Conservation (phyloP, 2,113 vertebrate species). For the Paedocypris sp. region DNA sequence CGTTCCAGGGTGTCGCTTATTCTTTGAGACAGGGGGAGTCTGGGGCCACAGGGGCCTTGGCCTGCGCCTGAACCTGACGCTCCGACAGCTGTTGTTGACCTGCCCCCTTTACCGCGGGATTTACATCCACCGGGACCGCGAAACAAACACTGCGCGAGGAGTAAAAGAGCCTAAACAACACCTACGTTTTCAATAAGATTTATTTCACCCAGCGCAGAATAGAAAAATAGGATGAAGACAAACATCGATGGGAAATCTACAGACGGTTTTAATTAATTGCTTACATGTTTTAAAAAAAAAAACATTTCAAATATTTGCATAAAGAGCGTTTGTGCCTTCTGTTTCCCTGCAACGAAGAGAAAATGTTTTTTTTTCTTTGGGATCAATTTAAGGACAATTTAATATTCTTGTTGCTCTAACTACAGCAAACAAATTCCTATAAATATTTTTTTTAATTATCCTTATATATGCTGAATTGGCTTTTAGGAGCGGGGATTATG, state of each 20-base stretch:
- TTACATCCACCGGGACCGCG: conserved; percentile 26
- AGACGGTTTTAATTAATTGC: conserved; percentile 63
- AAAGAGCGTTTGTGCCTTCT: conserved; percentile 69
- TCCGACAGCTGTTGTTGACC: conserved; percentile 60
- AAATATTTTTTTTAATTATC: conserved; percentile 74
- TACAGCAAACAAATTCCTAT: conserved; percentile 65
- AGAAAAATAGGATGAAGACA: conserved; percentile 71
- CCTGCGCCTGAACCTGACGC: conserved; percentile 58
- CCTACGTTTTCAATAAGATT: conserved; percentile 54
- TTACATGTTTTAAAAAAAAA: conserved; percentile 50
- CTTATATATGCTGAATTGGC: conserved; percentile 78
- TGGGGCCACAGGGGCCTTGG: conserved; percentile 47
- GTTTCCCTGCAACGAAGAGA: conserved; percentile 67
- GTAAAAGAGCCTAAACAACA: conserved; percentile 15
- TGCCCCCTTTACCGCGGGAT: conserved; percentile 32
- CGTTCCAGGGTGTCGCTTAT: conserved; percentile 25
- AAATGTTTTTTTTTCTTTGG: conserved; percentile 67
- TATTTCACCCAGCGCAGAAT: conserved; percentile 67
- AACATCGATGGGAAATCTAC: conserved; percentile 66
- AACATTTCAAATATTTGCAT: conserved; percentile 62
- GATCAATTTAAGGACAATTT: conserved; percentile 62
- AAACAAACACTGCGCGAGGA: conserved; percentile 34
- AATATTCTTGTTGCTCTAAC: conserved; percentile 61
- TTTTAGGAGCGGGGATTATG: conserved; percentile 59
- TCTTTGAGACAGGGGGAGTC: conserved; percentile 21